phyloP scores from a whole-genome alignment of 2,797 vertebrate genomes.

The Adelosebastes latens region DNA sequence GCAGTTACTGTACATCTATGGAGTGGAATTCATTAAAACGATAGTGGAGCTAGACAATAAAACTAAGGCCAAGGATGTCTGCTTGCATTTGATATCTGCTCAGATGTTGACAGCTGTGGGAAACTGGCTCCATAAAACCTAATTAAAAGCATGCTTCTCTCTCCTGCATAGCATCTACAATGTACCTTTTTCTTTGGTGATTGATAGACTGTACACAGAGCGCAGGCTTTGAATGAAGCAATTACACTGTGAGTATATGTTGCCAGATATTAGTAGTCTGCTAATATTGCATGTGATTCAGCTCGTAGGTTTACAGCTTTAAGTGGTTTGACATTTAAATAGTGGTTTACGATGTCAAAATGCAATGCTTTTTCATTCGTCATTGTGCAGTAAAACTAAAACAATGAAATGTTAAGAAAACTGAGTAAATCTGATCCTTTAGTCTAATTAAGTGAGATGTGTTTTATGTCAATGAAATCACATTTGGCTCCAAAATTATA shows the following conservation, averaged over 20 bases:
- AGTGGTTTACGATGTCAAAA: background rate
- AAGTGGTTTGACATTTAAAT: slow-evolving; percentile 12
- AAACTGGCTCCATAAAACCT: background rate
- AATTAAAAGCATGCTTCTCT: slow-evolving; percentile 12
- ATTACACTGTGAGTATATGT: background rate
- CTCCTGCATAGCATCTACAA: background rate
- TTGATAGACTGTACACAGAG: background rate
- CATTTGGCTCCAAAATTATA: slow-evolving; percentile 38
- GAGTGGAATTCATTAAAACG: slow-evolving; percentile 42
- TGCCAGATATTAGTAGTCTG: slow-evolving; percentile 18
- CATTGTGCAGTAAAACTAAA: background rate
- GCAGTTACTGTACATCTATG: slow-evolving; percentile 27
- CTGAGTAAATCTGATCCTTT: background rate
- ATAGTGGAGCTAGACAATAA: background rate
- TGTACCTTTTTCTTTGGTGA: slow-evolving; percentile 10
- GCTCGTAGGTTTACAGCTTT: slow-evolving; percentile 8
- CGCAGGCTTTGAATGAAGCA: background rate
- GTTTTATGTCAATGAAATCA: slow-evolving; percentile 47
- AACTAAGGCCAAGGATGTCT: background rate
- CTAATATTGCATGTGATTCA: background rate
- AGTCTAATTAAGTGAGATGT: background rate
- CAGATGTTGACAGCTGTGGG: slow-evolving; percentile 5
- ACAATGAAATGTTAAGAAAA: slow-evolving; percentile 6
- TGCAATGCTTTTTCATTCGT: background rate
- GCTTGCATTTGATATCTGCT: slow-evolving; percentile 15